Evolutionary conservation across 1,140 invertebrate genomes (phyloP), one percentile per base, ranked within the genome.

Genomic region (Andrena cerasifolii): DNA sequence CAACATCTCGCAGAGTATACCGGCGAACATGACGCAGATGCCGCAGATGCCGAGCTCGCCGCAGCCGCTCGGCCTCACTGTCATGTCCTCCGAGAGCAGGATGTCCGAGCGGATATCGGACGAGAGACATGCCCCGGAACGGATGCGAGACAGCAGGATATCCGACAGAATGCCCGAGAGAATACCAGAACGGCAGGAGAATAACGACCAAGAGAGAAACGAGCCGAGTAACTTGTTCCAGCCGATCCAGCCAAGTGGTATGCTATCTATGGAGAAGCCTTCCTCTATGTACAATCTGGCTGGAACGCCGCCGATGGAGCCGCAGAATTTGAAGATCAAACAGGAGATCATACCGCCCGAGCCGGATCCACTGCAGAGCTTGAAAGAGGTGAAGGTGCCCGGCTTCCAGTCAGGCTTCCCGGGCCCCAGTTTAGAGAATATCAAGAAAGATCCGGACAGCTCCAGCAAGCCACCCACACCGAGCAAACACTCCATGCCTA

Each of bases 341-440:
- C 95, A 96, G 88, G 96, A 96, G 92, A 93, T 95, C 40, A 93
- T 94, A 68, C 94, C 94, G 56, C 92, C 93, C 49, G 91, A 94
- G 18, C 89, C 94, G 10, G 96, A 96, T 93, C 96, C 96, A 6
- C 85, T 96, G 49, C 96, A 96, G 85, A 96, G 95, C 82, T 89
- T 97, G 3, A 96, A 96, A 86, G 96, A 96, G 88, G 96, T 97
- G 0, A 96, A 96, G 93, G 96, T 97, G 4, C 96, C 96, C 47
- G 96, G 96, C 16, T 97, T 96, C 86, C 93, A 92, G 36, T 79
- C 82, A 4, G 87, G 88, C 14, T 93, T 92, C 51, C 91, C 94
- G 26, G 94, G 94, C 2, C 94, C 94, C 43, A 94, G 93, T 86
- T 90, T 95, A 76, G 95, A 96, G 31, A 95, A 94, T 85, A 96